Conservation (phyloP, 2,797 vertebrate genomes). For the Clarias platycephalus region DNA sequence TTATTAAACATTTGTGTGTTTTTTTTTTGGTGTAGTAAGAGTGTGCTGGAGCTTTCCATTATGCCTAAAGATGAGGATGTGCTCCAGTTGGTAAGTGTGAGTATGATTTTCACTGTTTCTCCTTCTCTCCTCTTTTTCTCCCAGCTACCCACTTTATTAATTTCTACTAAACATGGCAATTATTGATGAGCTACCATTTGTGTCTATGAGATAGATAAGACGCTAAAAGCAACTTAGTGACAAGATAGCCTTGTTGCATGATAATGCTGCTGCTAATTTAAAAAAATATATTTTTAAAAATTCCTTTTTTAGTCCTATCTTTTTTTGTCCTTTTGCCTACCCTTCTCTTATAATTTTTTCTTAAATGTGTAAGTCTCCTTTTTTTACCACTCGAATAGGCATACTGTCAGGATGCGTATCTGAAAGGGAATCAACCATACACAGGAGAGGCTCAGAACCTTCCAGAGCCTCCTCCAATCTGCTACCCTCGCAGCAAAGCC, state of each 20-base stretch:
- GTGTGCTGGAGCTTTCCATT: conserved; percentile 88
- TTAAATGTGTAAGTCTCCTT: not conserved
- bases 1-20: not conserved
- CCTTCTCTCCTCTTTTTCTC: conserved; percentile 33
- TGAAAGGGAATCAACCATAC: conserved; percentile 86
- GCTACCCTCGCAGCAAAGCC: conserved; percentile 75
- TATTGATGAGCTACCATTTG: not conserved
- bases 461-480: conserved; percentile 81
- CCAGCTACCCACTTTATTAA: not conserved
- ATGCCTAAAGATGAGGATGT: conserved; percentile 96
- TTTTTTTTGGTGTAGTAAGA: conserved; percentile 71
- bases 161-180: not conserved
- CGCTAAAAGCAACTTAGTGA: not conserved
- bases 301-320: not conserved
- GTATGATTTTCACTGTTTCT: conserved; percentile 67
- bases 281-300: not conserved
- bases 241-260: not conserved
- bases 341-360: not conserved
- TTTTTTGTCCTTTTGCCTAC: conserved; percentile 32
- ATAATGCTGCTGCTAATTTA: not conserved
- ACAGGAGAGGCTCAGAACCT: conserved; percentile 80
- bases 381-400: conserved; percentile 68
- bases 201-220: not conserved
- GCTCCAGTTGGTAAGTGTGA: conserved; percentile 94
- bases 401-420: conserved; percentile 91